Conservation (phyloP, 2,113 vertebrate species). For the Grantiella picta region DNA sequence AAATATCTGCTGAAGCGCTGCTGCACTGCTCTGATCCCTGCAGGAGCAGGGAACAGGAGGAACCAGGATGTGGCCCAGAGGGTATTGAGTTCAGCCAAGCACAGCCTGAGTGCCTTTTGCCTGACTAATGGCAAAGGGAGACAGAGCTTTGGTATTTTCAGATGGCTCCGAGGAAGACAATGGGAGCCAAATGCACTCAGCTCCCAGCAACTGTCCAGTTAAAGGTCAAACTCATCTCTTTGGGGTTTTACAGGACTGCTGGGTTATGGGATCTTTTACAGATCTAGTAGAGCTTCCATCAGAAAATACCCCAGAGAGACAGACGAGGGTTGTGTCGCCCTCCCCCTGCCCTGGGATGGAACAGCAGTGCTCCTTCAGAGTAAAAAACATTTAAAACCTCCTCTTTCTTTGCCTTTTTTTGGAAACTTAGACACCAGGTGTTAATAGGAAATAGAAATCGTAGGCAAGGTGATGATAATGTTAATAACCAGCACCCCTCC, state of each 20-base stretch:
- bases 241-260: not conserved
- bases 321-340: not conserved
- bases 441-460: not conserved
- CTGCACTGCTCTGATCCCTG: not conserved
- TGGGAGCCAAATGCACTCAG: not conserved
- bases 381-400: not conserved
- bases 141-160: not conserved
- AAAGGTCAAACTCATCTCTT: not conserved
- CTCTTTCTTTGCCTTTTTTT: not conserved
- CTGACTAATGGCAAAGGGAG: conserved; percentile 11
- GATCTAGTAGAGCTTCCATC: not conserved
- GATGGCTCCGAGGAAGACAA: not conserved
- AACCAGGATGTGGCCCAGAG: not conserved
- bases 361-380: not conserved
- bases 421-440: not conserved
- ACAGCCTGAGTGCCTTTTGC: not conserved
- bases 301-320: not conserved
- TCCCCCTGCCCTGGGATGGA: not conserved
- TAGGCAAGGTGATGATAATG: not conserved
- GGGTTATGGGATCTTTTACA: not conserved
- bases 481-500: not conserved
- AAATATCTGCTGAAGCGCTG: not conserved
- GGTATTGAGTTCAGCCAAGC: conserved; percentile 37
- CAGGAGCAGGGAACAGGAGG: not conserved
- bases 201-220: not conserved